These are phyloP conservation scores for Achlya flavicornis DNA, from an alignment of 2,888 invertebrate species.

Conservation along the genomic window DNA sequence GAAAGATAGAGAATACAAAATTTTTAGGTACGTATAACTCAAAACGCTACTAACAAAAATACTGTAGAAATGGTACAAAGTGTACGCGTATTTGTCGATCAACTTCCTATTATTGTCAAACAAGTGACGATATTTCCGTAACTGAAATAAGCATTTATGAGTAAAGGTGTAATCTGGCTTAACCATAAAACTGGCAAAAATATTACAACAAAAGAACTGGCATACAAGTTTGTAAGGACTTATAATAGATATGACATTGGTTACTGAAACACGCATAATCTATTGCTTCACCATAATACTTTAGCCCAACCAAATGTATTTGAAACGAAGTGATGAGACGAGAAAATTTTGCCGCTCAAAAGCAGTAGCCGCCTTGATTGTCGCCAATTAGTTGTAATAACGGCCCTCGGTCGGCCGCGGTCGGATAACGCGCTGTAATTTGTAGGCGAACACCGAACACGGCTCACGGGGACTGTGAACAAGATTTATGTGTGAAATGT, in stretches of 20 bases:
- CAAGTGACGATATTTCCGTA: too few species aligned
- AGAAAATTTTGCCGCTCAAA: slow-evolving; percentile 59
- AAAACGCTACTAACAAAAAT: too few species aligned
- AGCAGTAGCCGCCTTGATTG: slow-evolving; percentile 71
- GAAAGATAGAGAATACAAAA: too few species aligned
- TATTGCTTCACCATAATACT: background rate
- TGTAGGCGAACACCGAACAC: slow-evolving; percentile 54
- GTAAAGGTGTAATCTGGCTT: too few species aligned
- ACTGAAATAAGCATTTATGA: too few species aligned
- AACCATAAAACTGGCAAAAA: too few species aligned
- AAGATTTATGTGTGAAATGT: slow-evolving; percentile 75
- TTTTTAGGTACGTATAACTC: too few species aligned
- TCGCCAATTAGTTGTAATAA: slow-evolving; percentile 80
- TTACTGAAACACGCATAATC: background rate
- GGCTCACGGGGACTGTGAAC: slow-evolving; percentile 42
- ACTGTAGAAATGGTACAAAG: too few species aligned
- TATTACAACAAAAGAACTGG: background rate
- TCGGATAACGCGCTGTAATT: slow-evolving; percentile 69
- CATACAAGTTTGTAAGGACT: background rate
- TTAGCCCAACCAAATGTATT: slow-evolving; percentile 16
- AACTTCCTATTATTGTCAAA: too few species aligned
- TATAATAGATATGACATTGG: background rate
- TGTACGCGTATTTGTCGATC: too few species aligned
- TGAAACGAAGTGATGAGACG: slow-evolving; percentile 46
- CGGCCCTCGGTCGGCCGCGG: slow-evolving; percentile 58